A percentile compares a stretch with the other conserved stretches of the same genome.
phyloP scores from a whole-genome alignment of 2,113 vertebrate genomes.

The Crotophaga sulcirostris region DNA sequence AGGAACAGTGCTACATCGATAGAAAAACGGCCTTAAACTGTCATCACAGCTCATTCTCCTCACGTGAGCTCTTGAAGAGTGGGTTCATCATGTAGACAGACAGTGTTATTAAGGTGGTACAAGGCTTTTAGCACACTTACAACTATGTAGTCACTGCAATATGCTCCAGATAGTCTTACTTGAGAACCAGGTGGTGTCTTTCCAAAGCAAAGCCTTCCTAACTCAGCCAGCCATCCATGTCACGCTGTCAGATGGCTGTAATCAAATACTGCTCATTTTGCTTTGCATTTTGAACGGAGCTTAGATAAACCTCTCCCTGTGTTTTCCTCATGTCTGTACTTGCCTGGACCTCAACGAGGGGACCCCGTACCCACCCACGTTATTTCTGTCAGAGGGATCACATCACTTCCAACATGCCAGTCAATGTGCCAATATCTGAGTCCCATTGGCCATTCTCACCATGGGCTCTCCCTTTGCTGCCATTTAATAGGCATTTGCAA shows the following conservation, averaged over 20 bases:
- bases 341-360: neutral
- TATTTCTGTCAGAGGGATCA: neutral
- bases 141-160: neutral
- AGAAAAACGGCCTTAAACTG: neutral
- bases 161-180: slow-evolving; percentile 5
- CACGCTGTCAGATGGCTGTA: neutral
- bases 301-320: neutral
- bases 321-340: neutral
- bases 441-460: neutral
- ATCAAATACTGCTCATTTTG: slow-evolving; percentile 21
- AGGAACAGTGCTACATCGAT: neutral
- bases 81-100: neutral
- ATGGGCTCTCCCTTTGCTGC: neutral
- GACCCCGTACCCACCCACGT: neutral
- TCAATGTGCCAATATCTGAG: neutral
- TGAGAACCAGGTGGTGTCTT: slow-evolving; percentile 22
- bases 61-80: neutral
- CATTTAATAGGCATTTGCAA: neutral
- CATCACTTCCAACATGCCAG: neutral
- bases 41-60: slow-evolving; percentile 13
- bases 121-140: neutral
- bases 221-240: neutral
- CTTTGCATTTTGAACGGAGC: neutral
- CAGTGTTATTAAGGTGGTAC: slow-evolving; percentile 1
- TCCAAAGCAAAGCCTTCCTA: neutral